Evolutionary conservation across 2,113 vertebrate species (phyloP).

Genomic region (Physeter macrocephalus): DNA sequence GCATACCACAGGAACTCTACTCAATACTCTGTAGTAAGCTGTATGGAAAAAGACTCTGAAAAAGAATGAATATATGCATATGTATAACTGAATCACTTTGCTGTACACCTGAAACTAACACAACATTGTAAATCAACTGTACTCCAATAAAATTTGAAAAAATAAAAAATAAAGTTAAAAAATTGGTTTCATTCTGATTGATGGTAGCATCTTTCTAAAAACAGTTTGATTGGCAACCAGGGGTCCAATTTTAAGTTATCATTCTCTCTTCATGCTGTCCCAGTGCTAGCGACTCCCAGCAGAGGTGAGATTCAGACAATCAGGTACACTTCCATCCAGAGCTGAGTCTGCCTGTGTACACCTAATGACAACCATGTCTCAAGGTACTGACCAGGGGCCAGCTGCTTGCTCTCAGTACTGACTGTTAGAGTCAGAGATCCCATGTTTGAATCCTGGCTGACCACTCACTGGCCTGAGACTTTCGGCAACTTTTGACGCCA

Average conservation of each 20-base stretch:
- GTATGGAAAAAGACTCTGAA: too few species aligned
- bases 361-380: background rate
- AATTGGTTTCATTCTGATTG: background rate
- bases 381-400: background rate
- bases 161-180: too few species aligned
- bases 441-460: background rate
- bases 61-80: too few species aligned
- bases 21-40: too few species aligned
- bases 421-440: background rate
- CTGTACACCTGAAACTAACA: too few species aligned
- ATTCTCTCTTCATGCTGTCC: background rate
- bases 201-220: background rate
- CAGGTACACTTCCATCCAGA: background rate
- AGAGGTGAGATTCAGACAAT: background rate
- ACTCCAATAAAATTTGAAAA: too few species aligned
- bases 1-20: too few species aligned
- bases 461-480: accelerated
- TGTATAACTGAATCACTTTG: too few species aligned
- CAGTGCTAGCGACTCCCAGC: background rate
- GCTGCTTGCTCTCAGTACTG: background rate
- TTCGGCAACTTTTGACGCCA: accelerated
- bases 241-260: background rate
- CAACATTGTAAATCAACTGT: too few species aligned
- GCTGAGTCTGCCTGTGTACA: too few species aligned
- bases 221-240: background rate